phyloP scores from a whole-genome alignment of 2,888 invertebrate genomes.

The Ophraella communa region DNA sequence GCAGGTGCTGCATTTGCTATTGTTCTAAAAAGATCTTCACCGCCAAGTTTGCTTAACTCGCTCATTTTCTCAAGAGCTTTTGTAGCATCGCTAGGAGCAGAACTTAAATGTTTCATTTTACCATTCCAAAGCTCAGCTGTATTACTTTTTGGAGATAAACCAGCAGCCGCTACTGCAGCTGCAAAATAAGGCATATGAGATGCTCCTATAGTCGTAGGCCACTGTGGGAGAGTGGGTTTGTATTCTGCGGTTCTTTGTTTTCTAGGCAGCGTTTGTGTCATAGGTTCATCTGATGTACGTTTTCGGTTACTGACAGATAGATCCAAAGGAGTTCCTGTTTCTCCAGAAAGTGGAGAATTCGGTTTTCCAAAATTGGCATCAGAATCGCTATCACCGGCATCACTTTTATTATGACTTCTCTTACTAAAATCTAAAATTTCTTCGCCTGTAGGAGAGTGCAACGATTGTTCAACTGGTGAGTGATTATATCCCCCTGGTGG shows the following conservation, averaged over 20 bases:
- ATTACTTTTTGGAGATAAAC: constrained; percentile 75
- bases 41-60: constrained; percentile 84
- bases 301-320: constrained; percentile 80
- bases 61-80: constrained; percentile 92
- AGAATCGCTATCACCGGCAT: constrained; percentile 63
- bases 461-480: constrained; percentile 60
- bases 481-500: constrained; percentile 54
- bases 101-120: constrained; percentile 72
- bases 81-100: constrained; percentile 80
- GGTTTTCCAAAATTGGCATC: constrained; percentile 77
- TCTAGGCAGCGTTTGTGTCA: constrained; percentile 69
- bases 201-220: constrained; percentile 78
- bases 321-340: constrained; percentile 77
- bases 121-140: constrained; percentile 73
- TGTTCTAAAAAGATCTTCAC: constrained; percentile 76
- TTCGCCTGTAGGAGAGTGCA: constrained; percentile 67
- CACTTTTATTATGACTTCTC: constrained; percentile 53
- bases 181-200: constrained; percentile 83
- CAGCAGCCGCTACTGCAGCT: constrained; percentile 73
- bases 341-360: constrained; percentile 63
- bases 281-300: constrained; percentile 67
- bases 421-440: constrained; percentile 84
- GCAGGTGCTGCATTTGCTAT: constrained; percentile 64
- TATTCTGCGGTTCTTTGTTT: constrained; percentile 75
- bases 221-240: constrained; percentile 69